A percentile compares a stretch with the other conserved stretches of the same genome.
These are phyloP conservation scores for Dipodomys ordii DNA, from an alignment of 2,113 vertebrate genomes.

Conservation along the genomic window DNA sequence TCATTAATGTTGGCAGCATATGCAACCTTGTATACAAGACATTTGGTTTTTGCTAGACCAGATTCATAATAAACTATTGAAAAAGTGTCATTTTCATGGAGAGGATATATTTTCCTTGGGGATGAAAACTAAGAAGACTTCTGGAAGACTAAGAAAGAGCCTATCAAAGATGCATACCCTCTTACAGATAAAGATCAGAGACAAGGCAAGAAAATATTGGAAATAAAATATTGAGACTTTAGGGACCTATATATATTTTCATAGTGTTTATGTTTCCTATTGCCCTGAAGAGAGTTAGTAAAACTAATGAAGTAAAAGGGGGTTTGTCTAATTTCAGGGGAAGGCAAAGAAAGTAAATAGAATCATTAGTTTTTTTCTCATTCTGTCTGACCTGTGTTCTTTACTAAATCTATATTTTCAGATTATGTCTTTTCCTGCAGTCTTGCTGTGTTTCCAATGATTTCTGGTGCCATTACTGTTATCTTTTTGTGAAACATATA, in stretches of 20 bases:
- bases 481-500: background rate
- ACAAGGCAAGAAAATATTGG: too few relatives aligned
- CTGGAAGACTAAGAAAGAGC: too few relatives aligned
- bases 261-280: background rate
- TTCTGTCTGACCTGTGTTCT: background rate
- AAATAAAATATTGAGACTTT: constrained; percentile 14
- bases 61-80: too few relatives aligned
- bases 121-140: too few relatives aligned
- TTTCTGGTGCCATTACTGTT: background rate
- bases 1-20: too few relatives aligned
- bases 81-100: too few relatives aligned
- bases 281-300: background rate
- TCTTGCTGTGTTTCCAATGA: background rate
- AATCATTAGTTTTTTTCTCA: background rate
- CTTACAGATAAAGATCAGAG: too few relatives aligned
- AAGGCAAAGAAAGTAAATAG: too few relatives aligned
- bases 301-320: background rate
- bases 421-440: background rate
- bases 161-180: too few relatives aligned
- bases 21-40: too few relatives aligned
- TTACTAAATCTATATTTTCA: constrained; percentile 12
- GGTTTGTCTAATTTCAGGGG: background rate
- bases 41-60: too few relatives aligned
- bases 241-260: background rate
- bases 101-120: too few relatives aligned